Percentiles rank a stretch among this genome's conserved stretches.
Evolutionary conservation across 2,113 vertebrate genomes (phyloP).

Genomic region (Lepus timidus): DNA sequence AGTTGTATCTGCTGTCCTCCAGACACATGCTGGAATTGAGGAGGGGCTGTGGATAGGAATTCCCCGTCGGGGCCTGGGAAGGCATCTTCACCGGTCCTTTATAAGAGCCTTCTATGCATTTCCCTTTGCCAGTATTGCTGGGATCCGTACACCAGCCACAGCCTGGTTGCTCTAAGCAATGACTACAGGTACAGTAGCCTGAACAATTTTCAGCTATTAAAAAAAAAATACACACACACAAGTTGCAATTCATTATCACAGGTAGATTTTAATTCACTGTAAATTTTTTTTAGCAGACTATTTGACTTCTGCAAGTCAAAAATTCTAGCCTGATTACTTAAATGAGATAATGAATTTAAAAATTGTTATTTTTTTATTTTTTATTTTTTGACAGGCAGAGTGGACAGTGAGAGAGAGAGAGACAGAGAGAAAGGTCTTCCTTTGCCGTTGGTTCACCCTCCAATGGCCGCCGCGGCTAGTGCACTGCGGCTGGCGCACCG

Average conservation of each 20-base stretch:
- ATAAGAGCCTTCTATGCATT: constrained; percentile 95
- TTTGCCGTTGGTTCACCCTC: too few relatives aligned
- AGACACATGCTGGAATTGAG: constrained; percentile 95
- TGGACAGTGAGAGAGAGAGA: too few relatives aligned
- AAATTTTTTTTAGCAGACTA: constrained; percentile 55
- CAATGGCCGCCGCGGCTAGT: too few relatives aligned
- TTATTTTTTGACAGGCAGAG: too few relatives aligned
- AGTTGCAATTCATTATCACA: constrained; percentile 25
- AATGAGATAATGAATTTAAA: constrained; percentile 41
- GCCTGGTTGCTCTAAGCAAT: constrained; percentile 97
- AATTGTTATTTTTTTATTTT: neutral
- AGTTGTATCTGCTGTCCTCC: constrained; percentile 92
- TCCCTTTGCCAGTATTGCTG: constrained; percentile 96
- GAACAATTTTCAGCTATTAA: constrained; percentile 96
- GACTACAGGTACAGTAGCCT: constrained; percentile 95
- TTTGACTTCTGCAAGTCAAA: constrained; percentile 37
- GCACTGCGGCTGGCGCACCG: too few relatives aligned
- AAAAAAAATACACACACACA: constrained; percentile 8
- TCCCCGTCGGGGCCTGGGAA: constrained; percentile 76
- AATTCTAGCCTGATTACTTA: constrained; percentile 7
- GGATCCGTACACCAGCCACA: constrained; percentile 99
- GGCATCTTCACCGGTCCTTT: constrained; percentile 94
- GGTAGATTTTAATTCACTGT: neutral
- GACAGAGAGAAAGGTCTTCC: too few relatives aligned
- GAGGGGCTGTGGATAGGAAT: constrained; percentile 89